Percentiles rank a stretch among this genome's conserved stretches.
phyloP scores from a whole-genome alignment of 1,140 invertebrate genomes.

The Anastrepha obliqua region DNA sequence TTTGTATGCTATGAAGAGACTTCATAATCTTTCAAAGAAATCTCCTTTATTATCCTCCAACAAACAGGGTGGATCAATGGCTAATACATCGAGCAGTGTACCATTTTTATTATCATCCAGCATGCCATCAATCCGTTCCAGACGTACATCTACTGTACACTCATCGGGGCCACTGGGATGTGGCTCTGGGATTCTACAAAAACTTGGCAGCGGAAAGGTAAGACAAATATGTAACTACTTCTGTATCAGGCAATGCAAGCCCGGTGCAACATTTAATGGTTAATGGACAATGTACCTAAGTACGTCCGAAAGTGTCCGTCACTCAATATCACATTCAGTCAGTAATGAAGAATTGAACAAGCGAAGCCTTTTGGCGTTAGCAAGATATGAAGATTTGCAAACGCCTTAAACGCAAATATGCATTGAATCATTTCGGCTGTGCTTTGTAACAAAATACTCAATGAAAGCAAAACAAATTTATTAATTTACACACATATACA shows the following conservation, averaged over 20 bases:
- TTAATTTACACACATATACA: background rate
- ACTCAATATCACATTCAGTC: no score
- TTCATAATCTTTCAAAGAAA: slow-evolving; percentile 74
- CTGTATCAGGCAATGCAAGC: slow-evolving; percentile 53
- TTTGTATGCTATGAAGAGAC: slow-evolving; percentile 56
- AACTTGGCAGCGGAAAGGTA: slow-evolving; percentile 91
- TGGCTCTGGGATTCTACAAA: slow-evolving; percentile 85
- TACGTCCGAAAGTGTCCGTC: no score
- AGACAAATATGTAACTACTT: slow-evolving; percentile 81
- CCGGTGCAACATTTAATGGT: no score
- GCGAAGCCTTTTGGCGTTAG: no score
- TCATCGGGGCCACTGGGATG: slow-evolving; percentile 74
- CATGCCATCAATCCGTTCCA: slow-evolving; percentile 87
- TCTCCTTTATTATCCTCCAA: slow-evolving; percentile 74
- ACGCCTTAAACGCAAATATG: no score
- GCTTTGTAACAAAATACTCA: no score
- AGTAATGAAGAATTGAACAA: no score
- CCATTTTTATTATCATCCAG: slow-evolving; percentile 88
- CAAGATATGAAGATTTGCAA: no score
- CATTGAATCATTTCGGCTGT: no score
- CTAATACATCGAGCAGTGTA: slow-evolving; percentile 90
- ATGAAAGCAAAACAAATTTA: background rate
- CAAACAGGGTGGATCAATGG: slow-evolving; percentile 87
- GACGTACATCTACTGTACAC: slow-evolving; percentile 83
- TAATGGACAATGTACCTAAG: slow-evolving; percentile 59